phyloP scores from a whole-genome alignment of 2,797 vertebrate genomes.

The Rousettus madagascariensis region DNA sequence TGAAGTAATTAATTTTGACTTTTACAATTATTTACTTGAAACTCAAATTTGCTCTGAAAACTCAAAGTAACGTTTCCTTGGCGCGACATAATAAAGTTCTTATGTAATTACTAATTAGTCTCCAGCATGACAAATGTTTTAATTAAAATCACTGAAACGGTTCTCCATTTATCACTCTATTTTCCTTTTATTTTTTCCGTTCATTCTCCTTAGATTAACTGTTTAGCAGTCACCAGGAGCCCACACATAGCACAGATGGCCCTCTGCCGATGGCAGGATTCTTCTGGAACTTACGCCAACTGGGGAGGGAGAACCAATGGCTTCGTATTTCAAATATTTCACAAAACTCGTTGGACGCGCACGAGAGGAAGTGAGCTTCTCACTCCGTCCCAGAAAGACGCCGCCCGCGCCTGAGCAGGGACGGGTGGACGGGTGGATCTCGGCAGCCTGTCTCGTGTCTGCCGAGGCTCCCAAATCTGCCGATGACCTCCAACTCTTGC shows the following conservation, averaged over 20 bases:
- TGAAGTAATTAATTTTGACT: conserved; percentile 61
- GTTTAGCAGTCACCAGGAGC: fast-evolving
- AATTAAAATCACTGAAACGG: conserved; percentile 34
- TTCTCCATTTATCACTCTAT: not conserved
- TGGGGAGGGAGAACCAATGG: fast-evolving
- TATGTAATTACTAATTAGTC: conserved; percentile 53
- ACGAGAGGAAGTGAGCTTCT: fast-evolving
- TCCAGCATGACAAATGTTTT: conserved; percentile 52
- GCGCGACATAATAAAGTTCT: not conserved
- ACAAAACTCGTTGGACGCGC: not conserved
- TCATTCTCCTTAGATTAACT: not conserved
- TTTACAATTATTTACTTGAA: conserved; percentile 57
- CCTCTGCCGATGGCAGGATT: fast-evolving
- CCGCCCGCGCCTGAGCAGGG: fast-evolving
- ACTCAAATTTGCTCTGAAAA: not conserved
- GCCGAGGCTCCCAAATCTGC: too few relatives aligned
- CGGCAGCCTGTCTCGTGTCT: too few relatives aligned
- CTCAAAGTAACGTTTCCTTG: not conserved
- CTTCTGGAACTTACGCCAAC: too few relatives aligned
- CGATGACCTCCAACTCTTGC: too few relatives aligned
- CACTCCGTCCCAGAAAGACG: fast-evolving
- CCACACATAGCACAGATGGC: fast-evolving
- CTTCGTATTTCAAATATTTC: too few relatives aligned
- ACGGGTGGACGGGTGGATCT: fast-evolving
- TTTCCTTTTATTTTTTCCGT: not conserved